Evolutionary conservation across 53 echinoderm and acorn worm genomes (phyloP), one percentile per base, ranked within the genome.

Genomic region (Apostichopus leukothele): DNA sequence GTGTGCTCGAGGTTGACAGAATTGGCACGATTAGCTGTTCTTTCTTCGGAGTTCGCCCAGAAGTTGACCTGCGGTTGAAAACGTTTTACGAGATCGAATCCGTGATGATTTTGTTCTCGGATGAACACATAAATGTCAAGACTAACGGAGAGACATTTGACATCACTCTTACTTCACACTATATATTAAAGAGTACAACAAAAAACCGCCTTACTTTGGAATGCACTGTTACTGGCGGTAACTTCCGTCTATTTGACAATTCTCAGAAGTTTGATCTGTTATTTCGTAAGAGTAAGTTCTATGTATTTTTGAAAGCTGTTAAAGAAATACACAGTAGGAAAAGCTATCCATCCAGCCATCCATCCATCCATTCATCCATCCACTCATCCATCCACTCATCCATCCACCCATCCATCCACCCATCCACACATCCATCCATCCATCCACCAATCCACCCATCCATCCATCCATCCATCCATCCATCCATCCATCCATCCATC

Each of bases 71-170:
- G 11, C 6, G 6, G 27, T 76, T 23, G 76, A 76, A 13, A 51
- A 26, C 51, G 13, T 76, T 76, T 76, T 26, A 76, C 27, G 76
- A 76, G 11, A 27, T 23, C 8, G 76, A 76, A 23, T 9, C 8
- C 5, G 76, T 23, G 25, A 50, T 76, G 39, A 76, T 76, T 23
- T 76, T 6, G 21, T 76, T 76, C 76, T 12, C 7, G 7, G 51
- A 76, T 26, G 39, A 76, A 51, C 23, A 21, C 8, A 27, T 1
- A 76, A 76, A 27, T 16, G 76, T 76, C 8, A 76, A 21, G 5
- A 27, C 27, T 51, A 76, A 76, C 13, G 76, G 76, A 76, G 76
- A 76, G 11, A 76, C 76, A 10, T 76, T 76, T 76, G 76, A 76
- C 51, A 26, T 76, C 5, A 76, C 27, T 5, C 76, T 76, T 39